Percentiles rank a stretch among this genome's conserved stretches.
phyloP scores from a whole-genome alignment of 2,888 invertebrate genomes.

The Chymomyza caudatula region DNA sequence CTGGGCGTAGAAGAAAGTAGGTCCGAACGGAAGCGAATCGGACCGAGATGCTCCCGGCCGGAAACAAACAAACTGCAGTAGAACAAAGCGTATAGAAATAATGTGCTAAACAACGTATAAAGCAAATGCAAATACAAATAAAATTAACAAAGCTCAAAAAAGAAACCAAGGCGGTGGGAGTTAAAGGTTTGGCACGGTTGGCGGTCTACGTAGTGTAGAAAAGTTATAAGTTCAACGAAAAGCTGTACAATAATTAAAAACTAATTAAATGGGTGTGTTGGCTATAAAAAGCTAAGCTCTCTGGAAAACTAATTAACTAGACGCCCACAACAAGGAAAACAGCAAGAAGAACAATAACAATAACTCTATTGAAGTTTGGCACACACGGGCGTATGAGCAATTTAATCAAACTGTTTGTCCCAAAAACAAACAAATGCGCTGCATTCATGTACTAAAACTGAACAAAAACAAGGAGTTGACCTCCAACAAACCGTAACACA shows the following conservation, averaged over 20 bases:
- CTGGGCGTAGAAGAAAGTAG: not conserved
- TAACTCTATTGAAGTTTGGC: constrained; percentile 39
- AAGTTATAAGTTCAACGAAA: constrained; percentile 32
- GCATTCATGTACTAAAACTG: not conserved
- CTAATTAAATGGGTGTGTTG: constrained; percentile 51
- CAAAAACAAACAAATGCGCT: constrained; percentile 37
- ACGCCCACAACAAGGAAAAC: constrained; percentile 1
- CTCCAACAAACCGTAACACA: no score
- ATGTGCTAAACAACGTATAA: constrained; percentile 53
- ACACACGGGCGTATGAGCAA: constrained; percentile 60
- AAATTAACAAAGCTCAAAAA: constrained; percentile 61
- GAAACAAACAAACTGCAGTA: constrained; percentile 35
- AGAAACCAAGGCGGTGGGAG: constrained; percentile 5
- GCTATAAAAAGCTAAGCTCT: constrained; percentile 34
- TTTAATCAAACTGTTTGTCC: constrained; percentile 60
- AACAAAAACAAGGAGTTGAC: not conserved
- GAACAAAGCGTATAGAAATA: constrained; percentile 59
- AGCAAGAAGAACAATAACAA: constrained; percentile 43
- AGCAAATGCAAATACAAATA: constrained; percentile 57
- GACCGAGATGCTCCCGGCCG: constrained; percentile 6
- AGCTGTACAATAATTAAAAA: constrained; percentile 62
- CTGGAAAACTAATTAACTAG: constrained; percentile 66
- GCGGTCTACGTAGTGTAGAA: constrained; percentile 2
- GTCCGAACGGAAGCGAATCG: constrained; percentile 9
- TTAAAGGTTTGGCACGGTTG: not conserved